Evolutionary conservation across 1,140 invertebrate genomes (phyloP).

Genomic region (Neomicropteryx cornuta): DNA sequence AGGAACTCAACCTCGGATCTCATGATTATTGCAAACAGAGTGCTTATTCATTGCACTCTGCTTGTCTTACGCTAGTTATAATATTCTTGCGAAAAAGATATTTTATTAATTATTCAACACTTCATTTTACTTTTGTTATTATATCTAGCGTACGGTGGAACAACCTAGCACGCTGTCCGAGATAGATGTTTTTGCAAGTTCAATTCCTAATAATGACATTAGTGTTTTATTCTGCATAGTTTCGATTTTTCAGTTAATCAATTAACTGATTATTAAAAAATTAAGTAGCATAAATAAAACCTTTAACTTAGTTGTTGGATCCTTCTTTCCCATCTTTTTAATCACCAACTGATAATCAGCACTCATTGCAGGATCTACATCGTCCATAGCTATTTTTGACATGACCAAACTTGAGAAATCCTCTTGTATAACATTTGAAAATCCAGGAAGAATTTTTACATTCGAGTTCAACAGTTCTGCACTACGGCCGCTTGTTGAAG

Average conservation of each 20-base stretch:
- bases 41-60: no score
- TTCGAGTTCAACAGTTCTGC: slow-evolving; percentile 56
- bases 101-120: no score
- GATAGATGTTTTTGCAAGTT: slow-evolving; percentile 5
- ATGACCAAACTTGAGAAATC: slow-evolving; percentile 48
- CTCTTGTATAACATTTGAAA: slow-evolving; percentile 47
- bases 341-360: slow-evolving; percentile 52
- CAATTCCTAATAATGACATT: neutral
- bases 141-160: no score
- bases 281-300: slow-evolving; percentile 32
- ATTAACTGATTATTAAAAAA: slow-evolving; percentile 1
- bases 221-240: neutral
- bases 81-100: no score
- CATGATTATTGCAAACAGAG: no score
- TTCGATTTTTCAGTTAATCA: neutral
- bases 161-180: slow-evolving; percentile 1
- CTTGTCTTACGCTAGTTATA: no score
- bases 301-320: slow-evolving; percentile 76
- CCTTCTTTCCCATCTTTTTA: slow-evolving; percentile 76
- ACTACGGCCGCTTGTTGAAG: slow-evolving; percentile 69
- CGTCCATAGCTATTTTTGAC: slow-evolving; percentile 40
- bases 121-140: no score
- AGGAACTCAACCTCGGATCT: no score
- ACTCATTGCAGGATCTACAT: slow-evolving; percentile 45
- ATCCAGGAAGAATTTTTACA: slow-evolving; percentile 55